Percentiles rank a stretch among this genome's conserved stretches.
phyloP scores from a whole-genome alignment of 2,888 invertebrate species.

The Lasioglossum pauxillum region DNA sequence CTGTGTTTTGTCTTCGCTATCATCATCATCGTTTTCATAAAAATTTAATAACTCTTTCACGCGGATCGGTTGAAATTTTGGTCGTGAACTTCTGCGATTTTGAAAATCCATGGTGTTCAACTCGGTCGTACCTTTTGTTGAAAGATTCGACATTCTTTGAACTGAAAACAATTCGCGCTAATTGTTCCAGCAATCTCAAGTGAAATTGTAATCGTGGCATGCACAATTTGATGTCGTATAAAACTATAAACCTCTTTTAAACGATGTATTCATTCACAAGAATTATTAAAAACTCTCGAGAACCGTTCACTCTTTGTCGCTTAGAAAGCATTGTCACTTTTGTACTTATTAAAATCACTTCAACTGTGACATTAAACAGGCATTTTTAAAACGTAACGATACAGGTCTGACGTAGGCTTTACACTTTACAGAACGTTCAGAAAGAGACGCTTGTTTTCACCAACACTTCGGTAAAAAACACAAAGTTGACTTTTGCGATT shows the following conservation, averaged over 20 bases:
- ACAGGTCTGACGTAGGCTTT: neutral
- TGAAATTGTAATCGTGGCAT: slow-evolving; percentile 7
- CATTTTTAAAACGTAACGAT: neutral
- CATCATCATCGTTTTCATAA: slow-evolving; percentile 76
- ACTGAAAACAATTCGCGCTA: slow-evolving; percentile 24
- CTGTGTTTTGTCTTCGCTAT: slow-evolving; percentile 68
- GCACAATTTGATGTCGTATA: neutral
- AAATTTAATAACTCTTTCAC: slow-evolving; percentile 75
- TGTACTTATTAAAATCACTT: slow-evolving; percentile 12
- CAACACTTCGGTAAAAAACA: slow-evolving; percentile 10
- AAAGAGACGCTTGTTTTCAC: neutral
- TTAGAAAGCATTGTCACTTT: slow-evolving; percentile 38
- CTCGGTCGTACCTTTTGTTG: slow-evolving; percentile 40
- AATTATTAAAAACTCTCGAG: slow-evolving; percentile 20
- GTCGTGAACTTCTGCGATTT: slow-evolving; percentile 44
- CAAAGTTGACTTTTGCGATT: slow-evolving; percentile 33
- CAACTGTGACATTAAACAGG: neutral
- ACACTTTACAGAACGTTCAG: neutral
- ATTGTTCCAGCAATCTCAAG: neutral
- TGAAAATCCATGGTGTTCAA: slow-evolving; percentile 48
- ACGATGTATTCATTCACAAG: neutral
- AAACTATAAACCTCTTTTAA: slow-evolving; percentile 7
- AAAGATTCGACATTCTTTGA: slow-evolving; percentile 55
- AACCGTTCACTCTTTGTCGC: slow-evolving; percentile 28
- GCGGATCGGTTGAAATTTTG: slow-evolving; percentile 75